These are phyloP conservation scores for Clitarchus hookeri DNA, from an alignment of 2,888 invertebrate species.

Conservation along the genomic window DNA sequence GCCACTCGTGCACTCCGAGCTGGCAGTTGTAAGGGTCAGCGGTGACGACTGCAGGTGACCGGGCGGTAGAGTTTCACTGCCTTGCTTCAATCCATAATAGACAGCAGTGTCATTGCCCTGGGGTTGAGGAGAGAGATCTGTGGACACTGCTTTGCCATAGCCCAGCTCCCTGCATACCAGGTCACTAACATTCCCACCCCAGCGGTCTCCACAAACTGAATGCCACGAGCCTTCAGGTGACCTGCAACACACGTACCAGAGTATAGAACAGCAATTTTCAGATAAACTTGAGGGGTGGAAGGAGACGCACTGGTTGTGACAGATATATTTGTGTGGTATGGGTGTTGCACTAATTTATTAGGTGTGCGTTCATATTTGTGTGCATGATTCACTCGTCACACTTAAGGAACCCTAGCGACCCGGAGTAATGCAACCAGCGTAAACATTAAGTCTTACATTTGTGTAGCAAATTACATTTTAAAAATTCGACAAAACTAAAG, in stretches of 20 bases:
- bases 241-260: conserved; percentile 24
- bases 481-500: no score
- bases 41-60: conserved; percentile 28
- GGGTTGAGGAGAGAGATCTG: conserved; percentile 49
- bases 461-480: no score
- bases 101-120: conserved; percentile 39
- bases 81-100: conserved; percentile 47
- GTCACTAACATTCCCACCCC: conserved; percentile 60
- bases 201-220: conserved; percentile 60
- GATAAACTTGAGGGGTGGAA: no score
- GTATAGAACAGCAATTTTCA: no score
- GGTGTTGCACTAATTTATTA: no score
- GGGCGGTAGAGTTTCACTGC: conserved; percentile 39
- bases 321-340: no score
- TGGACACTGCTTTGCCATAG: conserved; percentile 54
- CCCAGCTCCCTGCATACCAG: conserved; percentile 61
- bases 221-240: conserved; percentile 51
- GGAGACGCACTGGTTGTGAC: no score
- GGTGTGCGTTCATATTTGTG: no score
- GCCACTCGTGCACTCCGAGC: conserved; percentile 45
- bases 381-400: no score
- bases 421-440: no score
- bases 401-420: no score
- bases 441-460: no score
- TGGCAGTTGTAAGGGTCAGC: conserved; percentile 2